phyloP scores from a whole-genome alignment of 2,888 invertebrate genomes.

The Keiferia lycopersicella region DNA sequence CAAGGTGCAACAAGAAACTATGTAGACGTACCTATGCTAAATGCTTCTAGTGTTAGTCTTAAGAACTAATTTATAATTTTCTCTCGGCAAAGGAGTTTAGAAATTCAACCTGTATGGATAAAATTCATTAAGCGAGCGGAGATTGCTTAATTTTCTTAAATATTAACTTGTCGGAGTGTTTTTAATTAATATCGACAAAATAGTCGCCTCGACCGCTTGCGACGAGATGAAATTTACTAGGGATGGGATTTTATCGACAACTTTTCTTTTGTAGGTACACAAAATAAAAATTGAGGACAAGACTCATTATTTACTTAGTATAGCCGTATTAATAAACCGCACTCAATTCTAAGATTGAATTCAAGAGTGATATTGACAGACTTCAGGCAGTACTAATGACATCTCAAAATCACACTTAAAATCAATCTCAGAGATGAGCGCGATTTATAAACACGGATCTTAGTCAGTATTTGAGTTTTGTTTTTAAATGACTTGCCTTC shows the following conservation, averaged over 20 bases:
- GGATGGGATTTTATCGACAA: constrained; percentile 41
- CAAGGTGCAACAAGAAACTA: not conserved
- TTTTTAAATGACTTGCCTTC: too few relatives aligned
- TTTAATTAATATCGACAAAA: constrained; percentile 82
- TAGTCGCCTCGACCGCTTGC: constrained; percentile 66
- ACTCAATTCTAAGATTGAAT: too few relatives aligned
- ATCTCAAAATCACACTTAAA: too few relatives aligned
- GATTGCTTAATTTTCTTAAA: constrained; percentile 81
- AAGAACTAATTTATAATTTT: not conserved
- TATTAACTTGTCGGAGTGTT: constrained; percentile 79
- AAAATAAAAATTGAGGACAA: too few relatives aligned
- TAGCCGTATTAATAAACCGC: too few relatives aligned
- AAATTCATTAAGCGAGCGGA: constrained; percentile 74
- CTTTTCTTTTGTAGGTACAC: not conserved
- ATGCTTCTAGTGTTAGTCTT: not conserved
- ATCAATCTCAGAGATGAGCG: too few relatives aligned
- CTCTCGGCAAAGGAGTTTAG: not conserved
- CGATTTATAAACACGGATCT: too few relatives aligned
- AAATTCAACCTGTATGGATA: constrained; percentile 47
- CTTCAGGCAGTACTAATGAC: too few relatives aligned
- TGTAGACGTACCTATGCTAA: too few relatives aligned
- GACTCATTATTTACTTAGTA: too few relatives aligned
- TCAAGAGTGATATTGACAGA: too few relatives aligned
- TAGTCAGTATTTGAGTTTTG: too few relatives aligned
- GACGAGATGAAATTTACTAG: constrained; percentile 63